A percentile compares a stretch with the other conserved stretches of the same genome.
Conservation (phyloP, 2,797 vertebrate species). For the Tympanoctomys barrerae region DNA sequence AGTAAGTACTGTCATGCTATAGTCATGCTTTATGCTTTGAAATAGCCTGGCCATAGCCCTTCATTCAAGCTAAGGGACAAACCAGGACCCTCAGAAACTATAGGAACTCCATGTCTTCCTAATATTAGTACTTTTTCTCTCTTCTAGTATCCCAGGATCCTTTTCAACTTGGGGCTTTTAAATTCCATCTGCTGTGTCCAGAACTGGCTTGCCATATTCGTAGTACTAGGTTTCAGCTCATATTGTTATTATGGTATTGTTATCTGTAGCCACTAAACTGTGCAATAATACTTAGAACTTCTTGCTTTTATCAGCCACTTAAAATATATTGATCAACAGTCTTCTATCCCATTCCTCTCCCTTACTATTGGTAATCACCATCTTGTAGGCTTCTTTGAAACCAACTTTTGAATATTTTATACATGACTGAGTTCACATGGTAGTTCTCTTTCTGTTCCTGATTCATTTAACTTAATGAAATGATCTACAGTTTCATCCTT, state of each 20-base stretch:
- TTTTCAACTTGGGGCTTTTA: neutral
- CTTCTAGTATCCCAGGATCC: neutral
- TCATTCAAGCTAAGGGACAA: neutral
- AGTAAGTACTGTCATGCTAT: neutral
- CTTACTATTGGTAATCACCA: neutral
- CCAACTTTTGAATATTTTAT: neutral
- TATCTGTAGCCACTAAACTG: neutral
- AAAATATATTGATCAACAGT: neutral
- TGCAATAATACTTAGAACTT: neutral
- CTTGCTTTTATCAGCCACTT: neutral
- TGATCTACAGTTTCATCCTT: neutral
- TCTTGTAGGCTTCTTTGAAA: neutral
- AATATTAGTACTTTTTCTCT: slow-evolving; percentile 9
- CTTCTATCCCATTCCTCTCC: too few relatives aligned
- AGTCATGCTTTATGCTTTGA: neutral
- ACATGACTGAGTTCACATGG: neutral
- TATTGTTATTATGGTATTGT: neutral
- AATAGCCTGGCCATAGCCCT: neutral
- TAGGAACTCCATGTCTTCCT: neutral
- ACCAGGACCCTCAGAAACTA: neutral
- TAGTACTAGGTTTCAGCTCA: neutral
- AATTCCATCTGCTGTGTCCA: neutral
- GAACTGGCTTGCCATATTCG: neutral
- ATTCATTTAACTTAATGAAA: neutral
- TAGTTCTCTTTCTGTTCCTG: neutral